These are phyloP conservation scores for Aphelinus atriplicis DNA, from an alignment of 1,140 invertebrate genomes.

Conservation along the genomic window DNA sequence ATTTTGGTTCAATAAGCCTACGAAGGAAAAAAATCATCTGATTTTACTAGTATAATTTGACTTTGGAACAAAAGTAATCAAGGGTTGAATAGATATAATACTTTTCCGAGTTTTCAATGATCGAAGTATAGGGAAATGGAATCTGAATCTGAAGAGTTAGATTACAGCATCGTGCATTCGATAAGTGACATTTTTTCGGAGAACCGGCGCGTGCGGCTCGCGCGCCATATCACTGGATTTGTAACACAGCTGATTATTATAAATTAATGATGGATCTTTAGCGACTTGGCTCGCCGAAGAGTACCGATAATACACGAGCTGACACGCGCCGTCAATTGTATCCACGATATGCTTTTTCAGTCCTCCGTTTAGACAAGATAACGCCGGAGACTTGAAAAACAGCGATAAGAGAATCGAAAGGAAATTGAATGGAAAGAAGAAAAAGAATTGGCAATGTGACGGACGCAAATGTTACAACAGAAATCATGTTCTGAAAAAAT, in stretches of 20 bases:
- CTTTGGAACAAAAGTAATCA: too few species aligned
- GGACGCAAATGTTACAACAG: too few species aligned
- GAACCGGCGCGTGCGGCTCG: slow-evolving; percentile 10
- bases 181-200: not conserved
- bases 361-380: not conserved
- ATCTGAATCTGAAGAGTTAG: too few species aligned
- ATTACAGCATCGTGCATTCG: not conserved
- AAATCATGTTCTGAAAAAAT: too few species aligned
- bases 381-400: not conserved
- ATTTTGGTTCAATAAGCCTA: too few species aligned
- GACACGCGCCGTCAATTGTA: slow-evolving; percentile 52
- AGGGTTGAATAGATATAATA: too few species aligned
- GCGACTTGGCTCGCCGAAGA: slow-evolving; percentile 1
- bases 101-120: too few species aligned
- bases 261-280: slow-evolving; percentile 22
- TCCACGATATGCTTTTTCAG: not conserved
- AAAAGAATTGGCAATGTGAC: too few species aligned
- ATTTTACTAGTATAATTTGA: too few species aligned
- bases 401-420: not conserved
- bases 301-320: slow-evolving; percentile 18
- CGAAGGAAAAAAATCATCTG: too few species aligned
- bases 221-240: not conserved
- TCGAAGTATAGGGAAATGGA: too few species aligned
- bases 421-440: too few species aligned
- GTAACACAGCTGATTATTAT: slow-evolving; percentile 18